These are phyloP conservation scores for Cantharis lateralis DNA, from an alignment of 2,888 invertebrate species.

Conservation along the genomic window DNA sequence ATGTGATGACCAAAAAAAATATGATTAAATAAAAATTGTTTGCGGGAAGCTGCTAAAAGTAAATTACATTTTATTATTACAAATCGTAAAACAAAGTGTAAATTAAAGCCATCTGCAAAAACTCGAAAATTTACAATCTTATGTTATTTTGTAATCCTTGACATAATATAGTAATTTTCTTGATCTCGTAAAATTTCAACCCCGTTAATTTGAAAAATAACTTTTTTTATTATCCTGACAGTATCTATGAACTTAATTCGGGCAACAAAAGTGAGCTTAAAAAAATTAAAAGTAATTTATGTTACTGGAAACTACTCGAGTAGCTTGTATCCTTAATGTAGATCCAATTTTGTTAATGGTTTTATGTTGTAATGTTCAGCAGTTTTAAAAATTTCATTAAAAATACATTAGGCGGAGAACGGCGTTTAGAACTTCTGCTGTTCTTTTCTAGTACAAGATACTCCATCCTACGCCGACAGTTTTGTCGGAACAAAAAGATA, in stretches of 20 bases:
- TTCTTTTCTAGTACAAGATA: background rate
- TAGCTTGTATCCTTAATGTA: background rate
- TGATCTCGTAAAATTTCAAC: background rate
- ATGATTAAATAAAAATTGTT: too few species aligned
- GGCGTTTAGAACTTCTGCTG: background rate
- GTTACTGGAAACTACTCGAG: background rate
- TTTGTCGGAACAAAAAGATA: constrained; percentile 8
- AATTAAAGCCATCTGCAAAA: background rate
- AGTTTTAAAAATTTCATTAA: background rate
- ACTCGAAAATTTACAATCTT: background rate
- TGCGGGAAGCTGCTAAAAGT: background rate
- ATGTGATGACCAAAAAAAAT: background rate
- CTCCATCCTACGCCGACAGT: constrained; percentile 10
- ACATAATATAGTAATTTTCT: background rate
- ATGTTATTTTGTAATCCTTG: background rate
- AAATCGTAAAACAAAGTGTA: background rate
- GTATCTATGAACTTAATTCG: background rate
- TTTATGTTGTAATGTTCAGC: background rate
- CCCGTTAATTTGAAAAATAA: background rate
- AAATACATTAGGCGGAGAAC: background rate
- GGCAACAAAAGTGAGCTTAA: background rate
- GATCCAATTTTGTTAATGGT: background rate
- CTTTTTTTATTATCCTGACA: background rate
- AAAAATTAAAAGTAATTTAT: background rate
- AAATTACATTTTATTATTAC: background rate